Evolutionary conservation across 2,888 invertebrate species (phyloP).

Genomic region (Eurytoma adleriae): DNA sequence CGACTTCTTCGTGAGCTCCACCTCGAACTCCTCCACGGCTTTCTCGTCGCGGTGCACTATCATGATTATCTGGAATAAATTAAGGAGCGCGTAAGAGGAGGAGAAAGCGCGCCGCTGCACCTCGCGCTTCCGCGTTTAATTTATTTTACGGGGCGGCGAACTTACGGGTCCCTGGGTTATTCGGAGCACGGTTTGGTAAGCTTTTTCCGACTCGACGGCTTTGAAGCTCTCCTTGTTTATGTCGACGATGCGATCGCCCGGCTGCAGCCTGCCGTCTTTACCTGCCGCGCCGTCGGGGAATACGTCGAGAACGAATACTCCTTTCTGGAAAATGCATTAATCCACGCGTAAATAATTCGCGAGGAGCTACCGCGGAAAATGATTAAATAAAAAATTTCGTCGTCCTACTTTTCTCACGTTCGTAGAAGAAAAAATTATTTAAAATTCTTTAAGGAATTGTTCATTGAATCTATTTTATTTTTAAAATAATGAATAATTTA

Average conservation of each 20-base stretch:
- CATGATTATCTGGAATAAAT: conserved; percentile 83
- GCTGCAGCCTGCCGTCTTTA: conserved; percentile 91
- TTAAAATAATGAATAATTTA: too few species aligned
- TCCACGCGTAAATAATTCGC: not conserved
- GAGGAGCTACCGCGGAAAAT: not conserved
- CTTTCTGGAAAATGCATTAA: conserved; percentile 81
- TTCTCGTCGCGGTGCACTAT: conserved; percentile 84
- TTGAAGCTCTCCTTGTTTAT: conserved; percentile 89
- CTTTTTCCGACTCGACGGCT: conserved; percentile 89
- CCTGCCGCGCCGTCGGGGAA: conserved; percentile 94
- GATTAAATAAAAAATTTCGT: too few species aligned
- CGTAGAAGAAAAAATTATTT: not conserved
- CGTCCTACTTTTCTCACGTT: too few species aligned
- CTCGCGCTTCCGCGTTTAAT: not conserved
- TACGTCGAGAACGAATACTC: conserved; percentile 94
- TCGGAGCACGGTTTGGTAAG: conserved; percentile 89
- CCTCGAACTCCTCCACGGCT: conserved; percentile 79
- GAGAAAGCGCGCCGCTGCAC: not conserved
- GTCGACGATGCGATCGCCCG: conserved; percentile 96
- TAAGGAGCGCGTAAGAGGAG: conserved; percentile 22
- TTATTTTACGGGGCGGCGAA: not conserved
- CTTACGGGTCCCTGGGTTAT: conserved; percentile 86
- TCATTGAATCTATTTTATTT: too few species aligned
- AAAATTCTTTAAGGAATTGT: too few species aligned
- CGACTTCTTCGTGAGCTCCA: conserved; percentile 91